Base-by-base conservation (phyloP, 2,797 vertebrate genomes). In the Amblyopsis hoosieri region DNA sequence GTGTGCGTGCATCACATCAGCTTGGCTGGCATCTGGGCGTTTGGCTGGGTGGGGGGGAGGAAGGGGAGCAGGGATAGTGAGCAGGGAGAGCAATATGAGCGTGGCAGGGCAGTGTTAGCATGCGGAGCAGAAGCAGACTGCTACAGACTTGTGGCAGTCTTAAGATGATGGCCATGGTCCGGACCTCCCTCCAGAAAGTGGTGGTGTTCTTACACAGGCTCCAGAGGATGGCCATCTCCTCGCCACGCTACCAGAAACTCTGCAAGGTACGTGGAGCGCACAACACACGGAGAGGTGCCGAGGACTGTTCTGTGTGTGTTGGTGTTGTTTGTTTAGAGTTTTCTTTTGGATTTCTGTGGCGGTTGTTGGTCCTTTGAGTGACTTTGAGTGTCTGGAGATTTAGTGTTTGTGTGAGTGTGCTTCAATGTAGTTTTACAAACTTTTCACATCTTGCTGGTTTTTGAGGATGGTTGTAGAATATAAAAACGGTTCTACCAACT, bases 131-230 rank as follows among this genome's bases (percentile, higher is more conserved):
- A 92, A 95, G 91, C 94, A 95, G 96, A 93, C 95, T 96, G 89
- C 94, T 96, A 79, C 93, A 95, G 92, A 95, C 94, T 94, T 94
- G 94, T 94, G 94, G 94, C 94, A 95, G 95, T 95, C 93, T 95
- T 96, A 97, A 94, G 95, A 99, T 98, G 96, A 99, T 99, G 97
- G 96, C 97, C 92, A 96, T 98, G 93, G 97, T 99, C 93, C 95
- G 95, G 94, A 96, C 96, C 64, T 99, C 97, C 92, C 94, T 99
- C 91, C 97, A 99, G 95, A 99, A 99, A 97, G 97, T 99, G 97
- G 96, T 99, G 93, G 94, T 99, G 89, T 95, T 99, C 92, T 91
- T 99, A 87, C 97, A 98, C 94, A 94, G 96, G 89, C 95, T 99
- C 81, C 97, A 98, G 92, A 99, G 96, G 91, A 98, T 99, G 97